phyloP scores from a whole-genome alignment of 30 jellyfish, hydroid and myxozoan species.

The Aurelia aurita complex sp. Pacific region DNA sequence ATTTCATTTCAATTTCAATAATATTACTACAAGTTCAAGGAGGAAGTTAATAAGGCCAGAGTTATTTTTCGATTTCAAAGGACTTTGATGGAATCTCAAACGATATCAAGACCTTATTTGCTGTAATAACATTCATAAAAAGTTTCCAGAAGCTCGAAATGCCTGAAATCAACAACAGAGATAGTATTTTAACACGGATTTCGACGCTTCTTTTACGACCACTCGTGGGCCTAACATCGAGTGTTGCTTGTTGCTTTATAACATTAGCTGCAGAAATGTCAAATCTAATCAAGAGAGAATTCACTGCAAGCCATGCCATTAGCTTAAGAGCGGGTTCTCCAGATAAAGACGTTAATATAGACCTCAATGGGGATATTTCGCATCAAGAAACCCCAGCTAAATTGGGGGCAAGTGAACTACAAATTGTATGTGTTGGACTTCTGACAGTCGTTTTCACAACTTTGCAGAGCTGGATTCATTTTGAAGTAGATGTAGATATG shows the following conservation, averaged over 20 bases:
- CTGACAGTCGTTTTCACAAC: conserved; percentile 9
- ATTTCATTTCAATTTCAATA: no score
- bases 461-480: conserved; percentile 31
- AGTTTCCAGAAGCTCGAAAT: no score
- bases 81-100: no score
- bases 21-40: no score
- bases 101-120: no score
- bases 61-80: no score
- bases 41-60: no score
- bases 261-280: neutral
- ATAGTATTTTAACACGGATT: no score
- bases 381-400: neutral
- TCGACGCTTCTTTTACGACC: neutral
- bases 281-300: neutral
- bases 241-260: neutral
- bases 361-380: neutral
- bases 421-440: conserved; percentile 5
- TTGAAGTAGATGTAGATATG: neutral
- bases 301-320: neutral
- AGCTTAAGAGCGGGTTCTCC: neutral
- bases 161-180: no score
- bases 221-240: neutral
- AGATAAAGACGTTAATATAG: neutral
- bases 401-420: neutral
- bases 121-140: no score